Evolutionary conservation across 1,140 invertebrate species (phyloP), one percentile per base, ranked within the genome.

Genomic region (Bombus turneri): DNA sequence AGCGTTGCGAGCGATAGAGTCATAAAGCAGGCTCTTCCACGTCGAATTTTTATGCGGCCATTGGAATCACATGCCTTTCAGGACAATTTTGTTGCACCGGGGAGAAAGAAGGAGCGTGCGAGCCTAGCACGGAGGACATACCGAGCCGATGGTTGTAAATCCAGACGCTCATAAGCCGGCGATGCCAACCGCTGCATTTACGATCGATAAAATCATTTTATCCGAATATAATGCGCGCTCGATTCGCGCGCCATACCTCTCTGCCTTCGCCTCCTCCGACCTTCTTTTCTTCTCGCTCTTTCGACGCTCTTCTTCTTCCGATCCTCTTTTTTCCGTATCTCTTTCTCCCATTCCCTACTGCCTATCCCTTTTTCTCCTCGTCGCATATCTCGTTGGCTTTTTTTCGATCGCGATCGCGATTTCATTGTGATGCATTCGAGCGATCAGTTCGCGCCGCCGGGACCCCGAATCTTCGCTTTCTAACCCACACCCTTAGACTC

Each of bases 141-240:
- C 34, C 68, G 53, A 34, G 59, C 34, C 57, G 68, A 18, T 37
- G 87, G 83, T 89, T 89, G 81, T 91, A 91, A 91, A 91, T 91
- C 73, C 75, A 81, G 69, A 66, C 87, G 79, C 77, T 88, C 90
- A 88, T 87, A 89, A 90, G 88, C 83, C 75, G 68, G 37, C 86
- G 82, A 83, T 76, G 74, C 59, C 68, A 76, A 41, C 71, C 77
- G 86, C 81, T 83, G 87, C 87, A 87, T 91, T 88, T 91, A 90
- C 87, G 90, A 92, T 92, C 90, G 90, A 89, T 90, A 86, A 91
- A 91, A 92, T 92, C 90, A 90, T 90, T 91, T 91, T 91, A 91
- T 92, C 89, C 89, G 89, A 90, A 90, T 90, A 88, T 90, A 90
- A 90, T 90, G 86, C 86, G 69, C 73, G 66, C 31, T 81, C 86